Base-by-base conservation (phyloP, 2,113 vertebrate genomes). In the Todiramphus chloris region DNA sequence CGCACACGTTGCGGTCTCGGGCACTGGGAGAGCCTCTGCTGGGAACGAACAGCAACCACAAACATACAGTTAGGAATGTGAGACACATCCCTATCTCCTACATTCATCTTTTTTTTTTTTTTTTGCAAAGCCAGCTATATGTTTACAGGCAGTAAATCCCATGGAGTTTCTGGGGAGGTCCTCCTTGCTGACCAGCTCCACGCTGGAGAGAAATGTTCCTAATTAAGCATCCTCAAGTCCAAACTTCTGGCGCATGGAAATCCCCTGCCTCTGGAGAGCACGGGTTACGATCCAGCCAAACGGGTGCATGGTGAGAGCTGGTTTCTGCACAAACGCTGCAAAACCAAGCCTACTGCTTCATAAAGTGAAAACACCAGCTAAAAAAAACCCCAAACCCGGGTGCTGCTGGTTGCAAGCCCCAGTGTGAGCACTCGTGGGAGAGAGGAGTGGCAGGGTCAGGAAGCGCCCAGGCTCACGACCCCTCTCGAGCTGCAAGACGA, bases 221-320 rank as follows among this genome's bases (percentile, higher is more conserved):
- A 43, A 83, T 83, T 55, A 62, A 50, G 69, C 1, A 2, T 19
- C 33, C 69, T 70, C 1, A 1, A 79, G 58, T 28, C 35, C 50
- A 35, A 55, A 28, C 67, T 28, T 35, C 85, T 8, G 33, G 25
- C 20, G 64, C 84, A 79, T 46, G 11, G 46, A 35, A 85, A 48
- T 39, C 8, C 46, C 30, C 28, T 30, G 33, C 25, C 77, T 50
- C 60, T 68, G 69, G 31, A 89, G 18, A 30, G 7, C 31, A 12
- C 0, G 9, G 20, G 31, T 60, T 75, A 46, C 1, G 1, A 18
- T 0, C 10, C 44, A 59, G 64, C 4, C n/a, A 60, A 5, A 76
- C 0, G 4, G 15, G 20, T 21, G 39, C 19, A 10, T 2, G 7
- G 41, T 2, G 10, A 74, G 25, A 37, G 43, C 2, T 1, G 4